Evolutionary conservation across 2,113 vertebrate genomes (phyloP), one percentile per base, ranked within the genome.

Genomic region (Felis chaus): DNA sequence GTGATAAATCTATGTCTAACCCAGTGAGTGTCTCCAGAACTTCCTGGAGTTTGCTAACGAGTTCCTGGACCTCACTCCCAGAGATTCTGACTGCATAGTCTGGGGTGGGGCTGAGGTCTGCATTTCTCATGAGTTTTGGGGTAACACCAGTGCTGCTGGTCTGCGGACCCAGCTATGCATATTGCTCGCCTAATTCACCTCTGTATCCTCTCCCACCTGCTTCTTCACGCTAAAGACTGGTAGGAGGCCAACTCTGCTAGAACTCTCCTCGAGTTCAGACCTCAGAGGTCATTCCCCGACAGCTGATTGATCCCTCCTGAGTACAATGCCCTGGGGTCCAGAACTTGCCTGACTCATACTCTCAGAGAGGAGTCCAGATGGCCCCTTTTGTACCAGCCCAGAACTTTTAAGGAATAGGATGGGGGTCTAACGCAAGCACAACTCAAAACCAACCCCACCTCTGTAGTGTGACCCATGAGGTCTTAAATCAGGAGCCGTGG

Each of bases 381-480:
- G 19, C 16, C 23, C 14, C 6, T 57, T 73, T 7, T 4, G 0
- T 33, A 61, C 25, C 76, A 55, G 14, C 33, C n/a, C 81, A 81
- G 81, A 84, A 63, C 48, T 61, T 66, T 84, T 3, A 29, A 55
- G 31, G 41, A 82, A 31, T 50, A 36, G 7, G 7, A 61, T 66
- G 29, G 33, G 33, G 27, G 29, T 55, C 27, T 45, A 41, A 91
- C 7, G 29, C 9, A 85, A 76, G 36, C 19, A 8, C 39, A 78
- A 29, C 15, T 76, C 45, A 86, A 71, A 69, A 33, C 29, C 57
- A 83, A 10, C 74, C 50, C 48, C 7, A 57, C 39, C 14, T 33
- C n/a, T 55, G 1, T 2, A 2, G 1, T 11, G 57, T 50, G 21
- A 41, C 45, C 15, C 39, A n/a, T 0, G 2, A 41, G 68, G 2